These are phyloP conservation scores for Jordanella pulchra DNA, from an alignment of 2,797 vertebrate species.

Conservation along the genomic window DNA sequence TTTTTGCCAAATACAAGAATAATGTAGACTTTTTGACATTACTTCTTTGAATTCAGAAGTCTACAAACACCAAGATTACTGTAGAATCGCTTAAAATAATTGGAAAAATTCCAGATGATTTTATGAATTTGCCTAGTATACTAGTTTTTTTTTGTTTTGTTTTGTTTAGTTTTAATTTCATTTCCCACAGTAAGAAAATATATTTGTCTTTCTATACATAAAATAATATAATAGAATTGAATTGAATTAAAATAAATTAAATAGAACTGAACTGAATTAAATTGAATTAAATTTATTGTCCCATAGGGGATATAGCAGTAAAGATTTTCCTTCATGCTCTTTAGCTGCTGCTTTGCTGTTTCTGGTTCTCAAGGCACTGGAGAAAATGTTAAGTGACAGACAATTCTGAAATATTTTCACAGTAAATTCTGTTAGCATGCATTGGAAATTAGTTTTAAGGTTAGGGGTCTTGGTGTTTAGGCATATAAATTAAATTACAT, in stretches of 20 bases:
- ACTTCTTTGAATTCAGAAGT: neutral
- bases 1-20: neutral
- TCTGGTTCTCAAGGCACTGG: neutral
- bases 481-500: constrained; percentile 1
- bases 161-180: no score
- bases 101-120: neutral
- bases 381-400: neutral
- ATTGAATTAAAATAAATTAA: no score
- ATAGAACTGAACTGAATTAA: no score
- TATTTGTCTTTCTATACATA: neutral
- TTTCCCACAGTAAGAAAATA: neutral
- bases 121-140: neutral
- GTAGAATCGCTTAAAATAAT: neutral
- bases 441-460: neutral
- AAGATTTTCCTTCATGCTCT: neutral
- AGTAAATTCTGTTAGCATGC: neutral
- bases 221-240: no score
- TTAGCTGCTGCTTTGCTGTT: neutral
- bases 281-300: no score
- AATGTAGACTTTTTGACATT: neutral
- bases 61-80: neutral
- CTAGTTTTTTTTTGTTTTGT: no score
- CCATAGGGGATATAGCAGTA: neutral
- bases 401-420: neutral
- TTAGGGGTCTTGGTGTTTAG: neutral